Base-by-base conservation (phyloP, 37 sponge, comb jelly and placozoan genomes). In the Spongia lamella region DNA sequence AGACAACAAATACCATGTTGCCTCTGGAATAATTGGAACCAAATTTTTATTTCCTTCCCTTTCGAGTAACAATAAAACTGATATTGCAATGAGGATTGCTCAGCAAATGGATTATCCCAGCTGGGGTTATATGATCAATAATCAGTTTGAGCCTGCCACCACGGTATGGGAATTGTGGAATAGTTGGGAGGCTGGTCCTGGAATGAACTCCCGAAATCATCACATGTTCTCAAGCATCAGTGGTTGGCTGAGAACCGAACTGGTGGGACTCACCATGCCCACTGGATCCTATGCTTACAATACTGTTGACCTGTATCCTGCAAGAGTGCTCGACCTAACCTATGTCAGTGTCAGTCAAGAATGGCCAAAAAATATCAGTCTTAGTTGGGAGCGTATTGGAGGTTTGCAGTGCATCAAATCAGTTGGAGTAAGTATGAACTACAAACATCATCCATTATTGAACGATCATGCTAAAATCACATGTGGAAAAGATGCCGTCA, bases 171-270 rank as follows among this genome's bases (percentile, higher is more conserved):
- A 88, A 68, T 74, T 88, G 13, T 88, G 89, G 89, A 82, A 88
- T 57, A 29, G 74, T 16, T 56, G 32, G 21, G 71, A 73, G 9
- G 79, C 57, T 1, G 39, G 70, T 53, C 25, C 89, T 31, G 79
- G 79, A 0, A 88, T 88, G 89, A 58, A 88, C 38, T 88, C 89
- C 2, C 77, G 89, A 25, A 88, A 88, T 59, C 89, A 88, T 39
- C 89, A 88, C 84, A 88, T 88, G 89, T 88, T 83, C 54, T 88
- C 89, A 6, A 83, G 89, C 65, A 75, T 86, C 14, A 86, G 86
- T 51, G 67, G 69, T 3, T 86, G 86, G 86, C 24, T 86, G 29
- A 63, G 70, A 53, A 79, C 80, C 20, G 75, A 79, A 27, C 37
- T 79, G 74, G 67, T 76, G 7, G 86, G 86, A 7, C 32, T 86